Evolutionary conservation across 2,888 invertebrate genomes (phyloP).

Genomic region (Stictocephala bisonia): DNA sequence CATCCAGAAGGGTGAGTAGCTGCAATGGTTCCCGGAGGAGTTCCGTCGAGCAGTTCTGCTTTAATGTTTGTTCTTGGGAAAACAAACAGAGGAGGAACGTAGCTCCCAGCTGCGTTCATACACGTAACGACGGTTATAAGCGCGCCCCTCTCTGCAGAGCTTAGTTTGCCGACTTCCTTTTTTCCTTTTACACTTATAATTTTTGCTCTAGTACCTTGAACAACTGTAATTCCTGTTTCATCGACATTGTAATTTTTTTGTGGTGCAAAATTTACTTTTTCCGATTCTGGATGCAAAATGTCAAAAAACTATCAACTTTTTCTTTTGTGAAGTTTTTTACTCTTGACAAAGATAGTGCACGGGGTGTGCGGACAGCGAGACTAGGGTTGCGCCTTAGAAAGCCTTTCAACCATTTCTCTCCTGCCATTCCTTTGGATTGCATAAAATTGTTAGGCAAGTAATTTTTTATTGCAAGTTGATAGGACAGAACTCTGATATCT

Average conservation of each 20-base stretch:
- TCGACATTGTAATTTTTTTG: conserved; percentile 61
- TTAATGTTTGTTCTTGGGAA: conserved; percentile 61
- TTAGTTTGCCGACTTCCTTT: conserved; percentile 59
- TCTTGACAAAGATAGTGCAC: conserved; percentile 45
- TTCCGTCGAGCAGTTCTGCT: conserved; percentile 58
- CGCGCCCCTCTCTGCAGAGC: conserved; percentile 61
- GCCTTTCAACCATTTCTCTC: conserved; percentile 34
- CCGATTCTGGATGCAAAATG: conserved; percentile 45
- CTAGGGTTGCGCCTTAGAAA: conserved; percentile 48
- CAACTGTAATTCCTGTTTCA: conserved; percentile 61
- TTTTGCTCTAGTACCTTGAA: conserved; percentile 59
- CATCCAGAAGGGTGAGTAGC: conserved; percentile 60
- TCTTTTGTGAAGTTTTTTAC: conserved; percentile 46
- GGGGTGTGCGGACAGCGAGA: conserved; percentile 48
- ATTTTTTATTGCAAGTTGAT: conserved; percentile 40
- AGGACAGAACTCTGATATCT: conserved; percentile 39
- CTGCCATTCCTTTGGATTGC: conserved; percentile 36
- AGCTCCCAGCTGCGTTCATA: conserved; percentile 60
- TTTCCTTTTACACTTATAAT: conserved; percentile 61
- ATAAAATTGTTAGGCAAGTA: conserved; percentile 31
- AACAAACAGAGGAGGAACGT: conserved; percentile 61
- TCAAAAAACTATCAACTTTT: conserved; percentile 48
- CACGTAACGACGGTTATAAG: conserved; percentile 58
- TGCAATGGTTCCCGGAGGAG: conserved; percentile 58
- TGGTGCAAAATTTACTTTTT: conserved; percentile 56